Evolutionary conservation across 2,797 vertebrate species (phyloP).

Genomic region (Melanotaenia nigrans): DNA sequence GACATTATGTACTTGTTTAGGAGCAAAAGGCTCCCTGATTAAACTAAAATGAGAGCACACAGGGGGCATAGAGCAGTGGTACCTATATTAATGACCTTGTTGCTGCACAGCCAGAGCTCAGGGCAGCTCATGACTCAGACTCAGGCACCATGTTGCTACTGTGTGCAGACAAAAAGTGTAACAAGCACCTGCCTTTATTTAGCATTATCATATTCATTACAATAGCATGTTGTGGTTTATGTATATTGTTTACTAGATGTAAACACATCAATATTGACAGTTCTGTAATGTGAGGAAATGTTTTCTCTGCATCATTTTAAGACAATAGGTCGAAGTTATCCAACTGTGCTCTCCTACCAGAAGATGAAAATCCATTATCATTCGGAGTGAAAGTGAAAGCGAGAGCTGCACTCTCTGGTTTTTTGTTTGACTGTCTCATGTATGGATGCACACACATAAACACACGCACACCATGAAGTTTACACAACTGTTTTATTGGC

Average conservation of each 20-base stretch:
- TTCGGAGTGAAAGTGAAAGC: constrained; percentile 6
- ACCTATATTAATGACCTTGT: constrained; percentile 50
- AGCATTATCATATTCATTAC: background rate
- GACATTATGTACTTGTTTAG: background rate
- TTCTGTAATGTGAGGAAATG: background rate
- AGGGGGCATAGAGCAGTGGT: constrained; percentile 38
- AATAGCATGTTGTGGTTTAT: background rate
- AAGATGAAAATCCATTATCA: constrained; percentile 36
- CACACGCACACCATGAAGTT: constrained; percentile 25
- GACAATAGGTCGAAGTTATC: background rate
- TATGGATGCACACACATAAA: constrained; percentile 19
- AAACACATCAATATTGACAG: background rate
- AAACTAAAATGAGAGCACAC: constrained; percentile 26
- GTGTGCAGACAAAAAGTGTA: background rate
- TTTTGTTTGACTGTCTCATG: constrained; percentile 10
- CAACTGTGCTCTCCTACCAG: background rate
- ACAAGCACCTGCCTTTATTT: constrained; percentile 4
- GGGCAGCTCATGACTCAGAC: constrained; percentile 44
- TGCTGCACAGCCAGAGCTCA: constrained; percentile 38
- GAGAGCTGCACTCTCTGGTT: constrained; percentile 8
- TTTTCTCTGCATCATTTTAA: background rate
- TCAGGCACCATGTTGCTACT: constrained; percentile 26
- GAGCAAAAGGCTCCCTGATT: background rate
- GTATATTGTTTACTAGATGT: background rate
- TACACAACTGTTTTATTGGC: constrained; percentile 42